Conservation (phyloP, 2,797 vertebrate genomes). For the Salmo trutta region DNA sequence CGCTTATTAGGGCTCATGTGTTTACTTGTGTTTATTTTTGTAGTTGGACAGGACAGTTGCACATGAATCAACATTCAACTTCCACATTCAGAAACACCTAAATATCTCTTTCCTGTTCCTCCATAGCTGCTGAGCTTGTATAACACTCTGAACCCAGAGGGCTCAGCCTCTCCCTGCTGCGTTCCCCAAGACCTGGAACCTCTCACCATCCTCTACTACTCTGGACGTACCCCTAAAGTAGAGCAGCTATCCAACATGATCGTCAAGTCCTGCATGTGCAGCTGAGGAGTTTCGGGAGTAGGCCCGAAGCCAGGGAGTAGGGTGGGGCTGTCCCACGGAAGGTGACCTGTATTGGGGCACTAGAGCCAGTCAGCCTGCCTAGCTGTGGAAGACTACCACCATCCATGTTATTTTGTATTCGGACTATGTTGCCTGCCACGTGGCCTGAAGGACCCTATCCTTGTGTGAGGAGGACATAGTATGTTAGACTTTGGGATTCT, state of each 20-base stretch:
- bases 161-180: constrained; percentile 90
- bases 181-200: constrained; percentile 93
- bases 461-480: constrained; percentile 36
- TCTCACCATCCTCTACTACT: constrained; percentile 94
- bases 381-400: constrained; percentile 56
- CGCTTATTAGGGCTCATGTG: no score
- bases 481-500: constrained; percentile 37
- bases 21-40: no score
- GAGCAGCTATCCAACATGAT: constrained; percentile 95
- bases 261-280: constrained; percentile 97
- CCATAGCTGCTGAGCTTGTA: constrained; percentile 89
- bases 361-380: constrained; percentile 51
- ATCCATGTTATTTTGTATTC: constrained; percentile 21
- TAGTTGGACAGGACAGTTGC: no score
- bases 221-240: constrained; percentile 91
- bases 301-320: constrained; percentile 43
- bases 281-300: constrained; percentile 70
- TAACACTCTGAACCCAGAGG: constrained; percentile 91
- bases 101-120: background rate
- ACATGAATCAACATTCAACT: no score
- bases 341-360: constrained; percentile 28
- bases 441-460: constrained; percentile 38
- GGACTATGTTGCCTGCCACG: constrained; percentile 51
- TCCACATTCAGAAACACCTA: no score
- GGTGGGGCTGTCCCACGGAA: constrained; percentile 26